Evolutionary conservation across 2,888 invertebrate genomes (phyloP).

Genomic region (Incurvaria masculella): DNA sequence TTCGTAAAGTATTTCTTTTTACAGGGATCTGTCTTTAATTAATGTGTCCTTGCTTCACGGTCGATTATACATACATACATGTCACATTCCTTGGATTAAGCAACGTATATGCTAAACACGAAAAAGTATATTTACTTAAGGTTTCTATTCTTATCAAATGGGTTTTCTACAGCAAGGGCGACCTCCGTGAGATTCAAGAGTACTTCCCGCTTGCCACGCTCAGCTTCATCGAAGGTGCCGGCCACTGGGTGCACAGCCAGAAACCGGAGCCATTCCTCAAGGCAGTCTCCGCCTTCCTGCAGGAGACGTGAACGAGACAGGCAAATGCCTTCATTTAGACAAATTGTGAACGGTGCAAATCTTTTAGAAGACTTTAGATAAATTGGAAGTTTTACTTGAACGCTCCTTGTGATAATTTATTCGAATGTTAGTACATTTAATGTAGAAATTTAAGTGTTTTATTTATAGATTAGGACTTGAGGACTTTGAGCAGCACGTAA

Average conservation of each 20-base stretch:
- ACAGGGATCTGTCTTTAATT: too few species aligned
- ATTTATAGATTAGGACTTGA: too few species aligned
- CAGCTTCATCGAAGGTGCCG: slow-evolving; percentile 72
- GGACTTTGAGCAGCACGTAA: neutral
- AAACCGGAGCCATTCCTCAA: slow-evolving; percentile 77
- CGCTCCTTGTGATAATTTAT: slow-evolving; percentile 4
- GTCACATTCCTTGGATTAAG: too few species aligned
- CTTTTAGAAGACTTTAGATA: too few species aligned
- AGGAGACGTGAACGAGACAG: slow-evolving; percentile 30
- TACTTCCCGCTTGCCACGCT: slow-evolving; percentile 72
- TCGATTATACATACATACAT: too few species aligned
- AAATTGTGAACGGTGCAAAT: neutral
- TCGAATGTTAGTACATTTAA: neutral
- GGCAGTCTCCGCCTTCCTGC: slow-evolving; percentile 60
- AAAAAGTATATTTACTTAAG: too few species aligned
- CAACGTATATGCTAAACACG: too few species aligned
- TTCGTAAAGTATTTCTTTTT: too few species aligned
- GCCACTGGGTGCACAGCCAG: slow-evolving; percentile 94
- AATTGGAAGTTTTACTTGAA: slow-evolving; percentile 10
- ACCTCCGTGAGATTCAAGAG: slow-evolving; percentile 61
- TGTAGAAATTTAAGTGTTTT: too few species aligned
- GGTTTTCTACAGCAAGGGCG: slow-evolving; percentile 41
- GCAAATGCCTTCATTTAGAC: neutral
- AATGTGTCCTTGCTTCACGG: too few species aligned
- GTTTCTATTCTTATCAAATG: too few species aligned